Evolutionary conservation across 2,888 invertebrate genomes (phyloP).

Genomic region (Stenodera caucasica): DNA sequence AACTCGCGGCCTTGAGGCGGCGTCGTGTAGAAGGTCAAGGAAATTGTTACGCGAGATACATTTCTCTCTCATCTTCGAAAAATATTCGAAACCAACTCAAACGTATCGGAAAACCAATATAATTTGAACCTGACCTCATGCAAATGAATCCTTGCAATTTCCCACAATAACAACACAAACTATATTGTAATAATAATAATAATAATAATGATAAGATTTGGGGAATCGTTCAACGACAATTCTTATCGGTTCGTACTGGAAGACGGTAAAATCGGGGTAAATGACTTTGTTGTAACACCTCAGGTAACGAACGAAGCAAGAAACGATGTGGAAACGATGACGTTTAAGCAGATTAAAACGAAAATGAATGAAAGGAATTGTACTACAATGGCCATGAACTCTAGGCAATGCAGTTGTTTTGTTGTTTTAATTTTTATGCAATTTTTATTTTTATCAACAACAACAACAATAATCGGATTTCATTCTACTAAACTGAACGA

Average conservation of each 20-base stretch:
- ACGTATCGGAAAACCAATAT: too few species aligned
- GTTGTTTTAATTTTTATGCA: constrained; percentile 15
- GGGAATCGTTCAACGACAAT: background rate
- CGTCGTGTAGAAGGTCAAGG: constrained; percentile 43
- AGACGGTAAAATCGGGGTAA: background rate
- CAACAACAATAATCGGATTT: constrained; percentile 26
- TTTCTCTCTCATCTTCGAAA: constrained; percentile 12
- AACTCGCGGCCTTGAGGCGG: constrained; percentile 43
- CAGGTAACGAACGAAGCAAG: constrained; percentile 18
- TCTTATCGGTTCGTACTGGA: constrained; percentile 2
- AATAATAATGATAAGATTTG: too few species aligned
- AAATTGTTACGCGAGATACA: constrained; percentile 45
- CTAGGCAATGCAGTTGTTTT: constrained; percentile 26
- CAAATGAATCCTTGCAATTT: constrained; percentile 21
- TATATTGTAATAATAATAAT: background rate
- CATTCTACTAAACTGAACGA: constrained; percentile 26
- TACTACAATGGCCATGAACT: constrained; percentile 37
- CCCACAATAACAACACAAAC: constrained; percentile 10
- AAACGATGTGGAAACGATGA: constrained; percentile 20
- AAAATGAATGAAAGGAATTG: constrained; percentile 34
- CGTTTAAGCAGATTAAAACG: constrained; percentile 30
- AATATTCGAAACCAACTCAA: background rate
- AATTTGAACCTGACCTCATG: constrained; percentile 25
- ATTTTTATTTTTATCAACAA: constrained; percentile 25
- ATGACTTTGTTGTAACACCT: constrained; percentile 10